Evolutionary conservation across 2,797 vertebrate species (phyloP), one percentile per base, ranked within the genome.

Genomic region (Anas acuta): DNA sequence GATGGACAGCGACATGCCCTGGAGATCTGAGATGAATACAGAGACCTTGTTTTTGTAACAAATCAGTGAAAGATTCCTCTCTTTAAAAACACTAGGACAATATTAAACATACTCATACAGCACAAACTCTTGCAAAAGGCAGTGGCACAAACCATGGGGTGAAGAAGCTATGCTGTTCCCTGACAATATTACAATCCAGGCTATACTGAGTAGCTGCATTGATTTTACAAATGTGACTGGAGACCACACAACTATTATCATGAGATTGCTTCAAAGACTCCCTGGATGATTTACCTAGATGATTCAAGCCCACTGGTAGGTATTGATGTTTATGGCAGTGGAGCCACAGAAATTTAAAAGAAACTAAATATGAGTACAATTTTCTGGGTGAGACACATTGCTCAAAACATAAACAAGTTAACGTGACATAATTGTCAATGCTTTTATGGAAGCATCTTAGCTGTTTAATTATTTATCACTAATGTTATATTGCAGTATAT

Each of bases 381-480:
- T 79, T 73, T 18, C 72, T 79, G 19, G 18, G 25, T 51, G 19
- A 90, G 30, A 37, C 32, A 87, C 33, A 45, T 1, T 64, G 60
- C n/a, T 71, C 33, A 58, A 54, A 77, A 91, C 11, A 23, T 35
- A 79, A 80, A 80, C 32, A 33, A 74, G 64, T 70, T 87, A 79
- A 67, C 4, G 4, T 64, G 71, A 88, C 16, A 51, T 69, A 90
- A 62, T 66, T 92, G 86, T 39, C 28, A 60, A 14, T 57, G 82
- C 32, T 91, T 84, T 90, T 64, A 78, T 67, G 61, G 70, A 87
- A 67, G 17, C 84, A 13, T 43, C 80, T 57, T 64, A 70, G 49
- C 61, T 76, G 62, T 89, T 96, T 26, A 86, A 90, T 95, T 90
- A 93, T 94, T 95, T 67, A 92, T 70, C 60, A 49, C 53, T 73